A percentile compares a stretch with the other conserved stretches of the same genome.
phyloP scores from a whole-genome alignment of 2,888 invertebrate genomes.

The Muschampia plurimacula region DNA sequence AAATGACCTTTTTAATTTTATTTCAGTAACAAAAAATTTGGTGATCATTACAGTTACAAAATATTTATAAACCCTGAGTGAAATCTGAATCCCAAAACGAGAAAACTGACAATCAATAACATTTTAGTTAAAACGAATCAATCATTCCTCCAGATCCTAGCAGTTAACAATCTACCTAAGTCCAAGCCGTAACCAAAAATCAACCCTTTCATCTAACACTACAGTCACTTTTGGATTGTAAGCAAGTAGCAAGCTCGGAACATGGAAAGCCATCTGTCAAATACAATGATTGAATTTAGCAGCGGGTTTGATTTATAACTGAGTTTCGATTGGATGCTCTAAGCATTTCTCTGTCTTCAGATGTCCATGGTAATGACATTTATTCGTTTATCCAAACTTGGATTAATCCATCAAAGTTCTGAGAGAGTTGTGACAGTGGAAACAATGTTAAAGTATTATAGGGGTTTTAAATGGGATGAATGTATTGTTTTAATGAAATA shows the following conservation, averaged over 20 bases:
- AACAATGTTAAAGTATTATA: slow-evolving; percentile 9
- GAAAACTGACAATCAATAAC: slow-evolving; percentile 43
- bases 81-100: slow-evolving; percentile 20
- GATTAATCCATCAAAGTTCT: slow-evolving; percentile 30
- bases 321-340: slow-evolving; percentile 44
- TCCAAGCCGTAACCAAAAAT: slow-evolving; percentile 10
- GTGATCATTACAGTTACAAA: neutral
- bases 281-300: slow-evolving; percentile 51
- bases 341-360: slow-evolving; percentile 27
- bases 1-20: too few relatives aligned
- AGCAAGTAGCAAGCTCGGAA: slow-evolving; percentile 28
- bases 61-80: neutral
- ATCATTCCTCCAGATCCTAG: slow-evolving; percentile 37
- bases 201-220: slow-evolving; percentile 13
- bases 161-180: slow-evolving; percentile 37
- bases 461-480: neutral
- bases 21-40: too few relatives aligned
- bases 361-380: slow-evolving; percentile 32
- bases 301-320: slow-evolving; percentile 51
- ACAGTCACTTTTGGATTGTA: slow-evolving; percentile 43
- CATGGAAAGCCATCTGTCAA: slow-evolving; percentile 50
- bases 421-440: slow-evolving; percentile 20
- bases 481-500: neutral
- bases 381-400: slow-evolving; percentile 28
- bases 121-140: slow-evolving; percentile 39